Base-by-base conservation (phyloP, 2,888 invertebrate genomes). In the Polyommatus iphigenia region DNA sequence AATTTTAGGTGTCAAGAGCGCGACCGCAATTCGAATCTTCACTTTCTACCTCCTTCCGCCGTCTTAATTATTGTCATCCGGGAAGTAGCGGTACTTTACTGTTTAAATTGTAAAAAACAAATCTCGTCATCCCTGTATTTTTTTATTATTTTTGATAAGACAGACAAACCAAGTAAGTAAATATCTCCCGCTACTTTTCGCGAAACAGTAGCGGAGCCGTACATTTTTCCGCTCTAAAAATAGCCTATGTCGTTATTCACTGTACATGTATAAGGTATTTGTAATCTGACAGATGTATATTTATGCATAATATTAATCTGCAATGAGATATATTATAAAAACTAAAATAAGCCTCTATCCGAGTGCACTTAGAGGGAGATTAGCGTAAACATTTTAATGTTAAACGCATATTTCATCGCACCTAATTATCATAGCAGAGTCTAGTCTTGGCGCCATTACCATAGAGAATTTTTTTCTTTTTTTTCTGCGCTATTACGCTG, bases 371-470 rank as follows among this genome's bases (percentile, higher is more conserved):
- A 72, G n/a, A 10, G 41, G 36, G 13, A 41, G 41, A 41, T 41
- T 20, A 72, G 15, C n/a, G 10, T 15, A 71, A 77, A 71, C 46
- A 36, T 77, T 77, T n/a, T 41, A 77, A 71, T 50, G 20, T 24
- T 29, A 72, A 73, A 73, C 57, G 46, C 67, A 78, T 78, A 50
- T 50, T 77, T 80, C 80, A 82, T 83, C 82, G 78, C 83, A 83
- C 82, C 81, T 83, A 80, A 81, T 83, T 85, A 81, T 78, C 81
- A 82, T 82, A 73, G 78, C 73, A 20, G 54, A n/a, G 29, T 67
- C 76, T 76, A 54, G 76, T 77, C 67, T 32, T 62, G 73, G 76
- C 72, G 78, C 78, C 73, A 75, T 75, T 75, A 75, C 75, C 67
- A 71, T 46, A 29, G 29, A 13, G n/a, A 46, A 50, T 46, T 20